phyloP scores from a whole-genome alignment of 2,888 invertebrate species.

The Pomacea canaliculata region DNA sequence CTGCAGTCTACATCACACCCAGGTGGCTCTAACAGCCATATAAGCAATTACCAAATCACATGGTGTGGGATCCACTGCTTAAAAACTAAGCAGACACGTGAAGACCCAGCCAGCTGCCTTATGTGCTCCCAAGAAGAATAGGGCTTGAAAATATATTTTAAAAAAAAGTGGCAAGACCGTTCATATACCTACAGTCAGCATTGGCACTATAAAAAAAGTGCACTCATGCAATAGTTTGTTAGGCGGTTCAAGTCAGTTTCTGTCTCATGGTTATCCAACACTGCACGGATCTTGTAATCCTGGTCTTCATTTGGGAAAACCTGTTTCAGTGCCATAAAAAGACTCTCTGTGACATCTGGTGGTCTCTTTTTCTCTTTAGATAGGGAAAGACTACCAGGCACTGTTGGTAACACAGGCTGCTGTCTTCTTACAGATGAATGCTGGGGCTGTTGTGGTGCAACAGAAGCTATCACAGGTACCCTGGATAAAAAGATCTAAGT shows the following conservation, averaged over 20 bases:
- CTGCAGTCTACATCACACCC: too few relatives aligned
- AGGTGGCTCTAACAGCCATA: too few relatives aligned
- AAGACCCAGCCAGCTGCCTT: too few relatives aligned
- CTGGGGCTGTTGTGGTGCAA: background rate
- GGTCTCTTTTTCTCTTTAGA: background rate
- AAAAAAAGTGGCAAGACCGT: too few relatives aligned
- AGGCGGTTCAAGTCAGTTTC: conserved; percentile 55
- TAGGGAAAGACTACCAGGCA: too few relatives aligned
- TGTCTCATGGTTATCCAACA: conserved; percentile 49
- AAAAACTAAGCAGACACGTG: too few relatives aligned
- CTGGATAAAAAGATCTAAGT: conserved; percentile 1
- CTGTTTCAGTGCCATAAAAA: conserved; percentile 41
- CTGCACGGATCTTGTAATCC: conserved; percentile 39
- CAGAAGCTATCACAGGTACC: background rate
- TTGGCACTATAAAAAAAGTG: conserved; percentile 5
- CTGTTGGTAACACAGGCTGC: too few relatives aligned
- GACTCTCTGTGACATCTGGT: conserved; percentile 24
- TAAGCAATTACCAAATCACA: too few relatives aligned
- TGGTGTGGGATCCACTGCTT: too few relatives aligned
- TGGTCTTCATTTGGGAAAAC: conserved; percentile 50
- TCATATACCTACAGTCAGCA: too few relatives aligned
- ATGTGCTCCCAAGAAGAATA: too few relatives aligned
- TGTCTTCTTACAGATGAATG: background rate
- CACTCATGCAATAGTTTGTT: conserved; percentile 54
- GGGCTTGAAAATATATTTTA: too few relatives aligned